phyloP scores from a whole-genome alignment of 1,140 invertebrate species.

The Drosophila carrolli region DNA sequence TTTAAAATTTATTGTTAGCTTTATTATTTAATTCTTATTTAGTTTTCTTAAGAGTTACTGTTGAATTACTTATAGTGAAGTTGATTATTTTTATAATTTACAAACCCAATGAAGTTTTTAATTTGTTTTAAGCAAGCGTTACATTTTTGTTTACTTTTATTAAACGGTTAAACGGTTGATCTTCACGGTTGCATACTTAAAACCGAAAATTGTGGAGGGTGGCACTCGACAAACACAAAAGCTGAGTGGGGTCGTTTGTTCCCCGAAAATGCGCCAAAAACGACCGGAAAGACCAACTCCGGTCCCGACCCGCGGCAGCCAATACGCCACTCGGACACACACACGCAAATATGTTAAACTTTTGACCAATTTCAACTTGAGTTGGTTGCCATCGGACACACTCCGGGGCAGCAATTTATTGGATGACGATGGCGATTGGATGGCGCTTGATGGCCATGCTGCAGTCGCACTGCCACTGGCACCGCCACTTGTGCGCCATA shows the following conservation, averaged over 20 bases:
- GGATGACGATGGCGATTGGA: conserved; percentile 78
- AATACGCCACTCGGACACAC: conserved; percentile 40
- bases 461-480: conserved; percentile 37
- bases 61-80: conserved; percentile 55
- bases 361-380: conserved; percentile 82
- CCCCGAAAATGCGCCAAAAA: conserved; percentile 71
- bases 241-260: conserved; percentile 50
- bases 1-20: conserved; percentile 31
- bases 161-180: conserved; percentile 24
- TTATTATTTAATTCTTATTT: conserved; percentile 54
- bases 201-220: conserved; percentile 3
- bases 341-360: conserved; percentile 83
- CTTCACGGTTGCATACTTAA: not conserved
- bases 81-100: conserved; percentile 46
- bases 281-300: conserved; percentile 34
- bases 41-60: conserved; percentile 40
- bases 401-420: conserved; percentile 71
- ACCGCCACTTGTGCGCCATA: conserved; percentile 48
- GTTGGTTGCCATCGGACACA: conserved; percentile 52
- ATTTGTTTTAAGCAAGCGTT: conserved; percentile 25
- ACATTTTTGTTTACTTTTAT: conserved; percentile 33
- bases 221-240: conserved; percentile 20
- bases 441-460: conserved; percentile 34
- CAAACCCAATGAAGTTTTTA: conserved; percentile 34
- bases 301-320: not conserved